Base-by-base conservation (phyloP, 1,140 invertebrate species). In the Sinonovacula constricta region DNA sequence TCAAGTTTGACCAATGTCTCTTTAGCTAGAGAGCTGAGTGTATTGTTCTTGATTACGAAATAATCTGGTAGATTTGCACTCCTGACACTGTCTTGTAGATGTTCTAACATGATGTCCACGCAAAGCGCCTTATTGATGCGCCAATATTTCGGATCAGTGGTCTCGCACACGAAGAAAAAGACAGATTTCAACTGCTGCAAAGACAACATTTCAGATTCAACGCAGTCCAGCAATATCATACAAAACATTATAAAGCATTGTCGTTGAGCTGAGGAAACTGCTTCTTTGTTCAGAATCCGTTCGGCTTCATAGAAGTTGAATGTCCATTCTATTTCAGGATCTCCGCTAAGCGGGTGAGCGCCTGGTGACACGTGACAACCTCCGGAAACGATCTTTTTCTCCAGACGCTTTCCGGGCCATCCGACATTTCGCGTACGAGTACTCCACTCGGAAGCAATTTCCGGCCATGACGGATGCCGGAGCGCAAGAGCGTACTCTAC, bases 301-400 rank as follows among this genome's bases (percentile, higher is more conserved):
- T 77, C 74, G 3, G 74, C 74, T 68, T 77, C 63, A 39, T 45
- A 77, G 34, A 77, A 77, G 14, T 51, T 77, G 24, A 51, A 77
- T 28, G 59, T 57, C 74, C 74, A 77, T 59, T 77, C 74, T 30
- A 77, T 33, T n/a, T 77, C 74, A 3, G 74, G 74, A 14, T 77
- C 74, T 3, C 59, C 34, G 39, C 74, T 77, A 18, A 67, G 59
- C 26, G 62, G 65, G 51, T 77, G 63, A 1, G 74, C 51, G n/a
- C 74, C 74, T 10, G 74, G 74, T 5, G 74, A 67, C 74, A 77
- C 74, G 74, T 77, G 74, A 68, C 74, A 77, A 24, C 65, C 65
- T 24, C 15, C 10, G 15, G 74, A 34, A 34, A 57, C 31, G 30
- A 77, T 68, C 34, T 77, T 77, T 30, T 67, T 77, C 49, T 77